Evolutionary conservation across 2,888 invertebrate species (phyloP).

Genomic region (Geotrupes spiniger): DNA sequence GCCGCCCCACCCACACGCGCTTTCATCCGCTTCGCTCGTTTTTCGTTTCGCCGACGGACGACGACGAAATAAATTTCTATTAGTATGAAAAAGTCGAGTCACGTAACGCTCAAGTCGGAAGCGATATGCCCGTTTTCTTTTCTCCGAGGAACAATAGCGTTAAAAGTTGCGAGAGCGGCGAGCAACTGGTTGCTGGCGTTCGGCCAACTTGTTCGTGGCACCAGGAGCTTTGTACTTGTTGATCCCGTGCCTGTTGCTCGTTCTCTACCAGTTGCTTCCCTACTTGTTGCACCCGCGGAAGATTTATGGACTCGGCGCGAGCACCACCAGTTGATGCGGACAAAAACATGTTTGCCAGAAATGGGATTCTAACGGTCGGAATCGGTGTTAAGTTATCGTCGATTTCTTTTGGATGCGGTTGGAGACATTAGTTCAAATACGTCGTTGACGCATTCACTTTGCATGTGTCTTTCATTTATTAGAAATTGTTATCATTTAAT

Average conservation of each 20-base stretch:
- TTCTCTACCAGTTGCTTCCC: constrained; percentile 31
- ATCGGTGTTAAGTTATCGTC: too few relatives aligned
- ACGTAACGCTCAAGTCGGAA: constrained; percentile 15
- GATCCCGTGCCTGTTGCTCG: constrained; percentile 36
- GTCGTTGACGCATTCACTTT: too few relatives aligned
- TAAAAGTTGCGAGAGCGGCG: constrained; percentile 14
- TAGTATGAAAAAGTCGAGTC: constrained; percentile 18
- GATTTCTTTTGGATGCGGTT: too few relatives aligned
- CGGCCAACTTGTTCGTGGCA: constrained; percentile 22
- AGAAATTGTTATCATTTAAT: too few relatives aligned
- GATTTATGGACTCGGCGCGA: constrained; percentile 17
- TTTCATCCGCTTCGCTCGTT: constrained; percentile 8
- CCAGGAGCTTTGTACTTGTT: constrained; percentile 35
- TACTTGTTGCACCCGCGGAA: constrained; percentile 35
- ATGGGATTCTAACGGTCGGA: too few relatives aligned
- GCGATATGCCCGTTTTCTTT: constrained; percentile 13
- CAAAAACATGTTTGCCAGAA: constrained; percentile 3
- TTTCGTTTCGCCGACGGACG: constrained; percentile 14
- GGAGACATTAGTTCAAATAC: too few relatives aligned
- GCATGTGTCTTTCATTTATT: too few relatives aligned
- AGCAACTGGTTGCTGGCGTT: constrained; percentile 34
- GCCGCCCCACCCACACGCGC: constrained; percentile 2
- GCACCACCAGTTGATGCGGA: constrained; percentile 16
- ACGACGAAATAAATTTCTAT: constrained; percentile 20
- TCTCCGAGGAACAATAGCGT: constrained; percentile 19